Conservation (phyloP, 2,113 vertebrate genomes). For the Chamaea fasciata region DNA sequence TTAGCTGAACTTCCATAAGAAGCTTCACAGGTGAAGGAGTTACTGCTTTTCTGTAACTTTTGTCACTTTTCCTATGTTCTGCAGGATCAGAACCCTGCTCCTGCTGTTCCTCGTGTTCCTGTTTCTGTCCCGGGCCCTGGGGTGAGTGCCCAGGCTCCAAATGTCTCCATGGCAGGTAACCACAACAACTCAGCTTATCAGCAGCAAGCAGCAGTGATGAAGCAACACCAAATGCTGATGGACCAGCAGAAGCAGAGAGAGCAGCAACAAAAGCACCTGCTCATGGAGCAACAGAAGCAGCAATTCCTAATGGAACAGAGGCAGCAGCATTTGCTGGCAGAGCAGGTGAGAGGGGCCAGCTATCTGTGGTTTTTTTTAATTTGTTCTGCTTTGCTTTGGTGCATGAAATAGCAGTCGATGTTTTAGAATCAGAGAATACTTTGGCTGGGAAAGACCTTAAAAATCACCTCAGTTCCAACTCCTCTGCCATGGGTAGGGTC, state of each 20-base stretch:
- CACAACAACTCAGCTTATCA: slow-evolving; percentile 81
- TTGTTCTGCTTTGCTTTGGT: neutral
- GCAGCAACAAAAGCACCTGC: slow-evolving; percentile 75
- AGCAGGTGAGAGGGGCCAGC: slow-evolving; percentile 78
- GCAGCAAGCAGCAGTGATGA: slow-evolving; percentile 82
- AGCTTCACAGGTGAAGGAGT: neutral
- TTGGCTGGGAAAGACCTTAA: neutral
- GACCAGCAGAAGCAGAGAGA: slow-evolving; percentile 83
- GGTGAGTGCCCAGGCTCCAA: slow-evolving; percentile 74
- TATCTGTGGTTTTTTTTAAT: accelerated
- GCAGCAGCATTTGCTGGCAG: slow-evolving; percentile 86
- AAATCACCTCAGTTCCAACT: neutral
- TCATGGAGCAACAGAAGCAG: slow-evolving; percentile 75
- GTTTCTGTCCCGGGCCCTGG: slow-evolving; percentile 71
- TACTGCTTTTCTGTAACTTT: neutral
- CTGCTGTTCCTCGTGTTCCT: slow-evolving; percentile 70
- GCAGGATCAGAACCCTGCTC: slow-evolving; percentile 85
- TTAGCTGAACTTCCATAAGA: neutral
- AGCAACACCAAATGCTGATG: slow-evolving; percentile 84
- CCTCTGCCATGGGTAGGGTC: neutral
- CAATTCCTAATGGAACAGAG: slow-evolving; percentile 83
- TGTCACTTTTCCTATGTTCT: neutral
- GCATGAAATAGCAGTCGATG: neutral
- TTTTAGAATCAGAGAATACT: neutral
- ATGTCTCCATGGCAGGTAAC: slow-evolving; percentile 74